Conservation (phyloP, 2,888 invertebrate genomes). For the Nomada fabriciana region DNA sequence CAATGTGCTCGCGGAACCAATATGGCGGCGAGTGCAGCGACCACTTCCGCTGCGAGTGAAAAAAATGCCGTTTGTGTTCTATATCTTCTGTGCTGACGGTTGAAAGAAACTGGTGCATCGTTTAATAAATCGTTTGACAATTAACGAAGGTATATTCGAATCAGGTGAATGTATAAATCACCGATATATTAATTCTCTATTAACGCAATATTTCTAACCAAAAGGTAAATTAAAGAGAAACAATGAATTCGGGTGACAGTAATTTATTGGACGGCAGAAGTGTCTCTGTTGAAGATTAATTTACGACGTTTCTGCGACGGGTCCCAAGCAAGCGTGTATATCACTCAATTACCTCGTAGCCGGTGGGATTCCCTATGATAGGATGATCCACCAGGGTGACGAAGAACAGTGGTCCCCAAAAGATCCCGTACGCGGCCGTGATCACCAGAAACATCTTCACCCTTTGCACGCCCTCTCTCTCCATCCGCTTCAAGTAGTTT, state of each 20-base stretch:
- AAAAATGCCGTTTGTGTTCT: conserved; percentile 8
- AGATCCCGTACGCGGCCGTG: conserved; percentile 93
- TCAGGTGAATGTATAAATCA: too few species aligned
- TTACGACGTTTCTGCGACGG: too few species aligned
- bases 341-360: conserved; percentile 88
- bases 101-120: not conserved
- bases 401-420: conserved; percentile 96
- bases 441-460: conserved; percentile 95
- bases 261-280: too few species aligned
- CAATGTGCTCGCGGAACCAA: not conserved
- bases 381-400: conserved; percentile 93
- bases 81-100: not conserved
- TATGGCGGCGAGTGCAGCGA: conserved; percentile 1
- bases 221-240: too few species aligned
- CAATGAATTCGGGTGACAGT: too few species aligned
- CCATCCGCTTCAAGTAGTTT: conserved; percentile 91
- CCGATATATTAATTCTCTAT: too few species aligned
- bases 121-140: too few species aligned
- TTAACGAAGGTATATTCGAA: too few species aligned
- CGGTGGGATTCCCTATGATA: conserved; percentile 89
- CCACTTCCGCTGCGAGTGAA: not conserved
- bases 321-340: not conserved
- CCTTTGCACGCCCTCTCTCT: conserved; percentile 91
- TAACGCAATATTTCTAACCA: too few species aligned
- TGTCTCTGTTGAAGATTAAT: too few species aligned